A percentile compares a stretch with the other conserved stretches of the same genome.
Evolutionary conservation across 2,113 vertebrate genomes (phyloP).

Genomic region (Nicator chloris): DNA sequence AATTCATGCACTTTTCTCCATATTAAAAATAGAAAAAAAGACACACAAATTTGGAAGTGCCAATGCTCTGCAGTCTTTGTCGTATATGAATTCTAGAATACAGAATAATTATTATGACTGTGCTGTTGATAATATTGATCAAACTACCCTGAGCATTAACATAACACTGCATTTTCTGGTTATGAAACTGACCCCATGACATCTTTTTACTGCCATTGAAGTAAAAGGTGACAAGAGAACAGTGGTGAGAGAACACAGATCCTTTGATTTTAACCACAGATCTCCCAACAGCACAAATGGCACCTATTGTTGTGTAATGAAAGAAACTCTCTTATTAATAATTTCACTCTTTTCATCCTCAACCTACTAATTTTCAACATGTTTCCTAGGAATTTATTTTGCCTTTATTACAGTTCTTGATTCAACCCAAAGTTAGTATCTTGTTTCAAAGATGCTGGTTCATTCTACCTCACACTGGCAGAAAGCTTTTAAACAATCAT

Average conservation of each 20-base stretch:
- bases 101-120: neutral
- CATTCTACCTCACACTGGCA: neutral
- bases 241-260: neutral
- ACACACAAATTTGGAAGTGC: neutral
- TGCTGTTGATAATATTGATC: neutral
- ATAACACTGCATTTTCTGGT: neutral
- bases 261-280: conserved; percentile 18
- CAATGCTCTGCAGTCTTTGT: neutral
- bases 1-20: neutral
- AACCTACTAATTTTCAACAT: conserved; percentile 2
- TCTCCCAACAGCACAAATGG: neutral
- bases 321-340: conserved; percentile 22
- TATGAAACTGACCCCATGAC: neutral
- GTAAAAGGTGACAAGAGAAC: neutral
- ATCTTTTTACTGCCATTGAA: neutral
- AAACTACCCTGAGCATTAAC: neutral
- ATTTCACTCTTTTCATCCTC: conserved; percentile 30
- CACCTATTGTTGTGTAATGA: neutral
- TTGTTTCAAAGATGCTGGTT: conserved; percentile 6
- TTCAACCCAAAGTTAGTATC: neutral
- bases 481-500: conserved; percentile 42
- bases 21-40: neutral
- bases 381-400: conserved; percentile 9
- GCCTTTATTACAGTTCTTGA: neutral
- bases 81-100: neutral